Percentiles rank a stretch among this genome's conserved stretches.
phyloP scores from a whole-genome alignment of 2,113 vertebrate species.

The Abramis brama region DNA sequence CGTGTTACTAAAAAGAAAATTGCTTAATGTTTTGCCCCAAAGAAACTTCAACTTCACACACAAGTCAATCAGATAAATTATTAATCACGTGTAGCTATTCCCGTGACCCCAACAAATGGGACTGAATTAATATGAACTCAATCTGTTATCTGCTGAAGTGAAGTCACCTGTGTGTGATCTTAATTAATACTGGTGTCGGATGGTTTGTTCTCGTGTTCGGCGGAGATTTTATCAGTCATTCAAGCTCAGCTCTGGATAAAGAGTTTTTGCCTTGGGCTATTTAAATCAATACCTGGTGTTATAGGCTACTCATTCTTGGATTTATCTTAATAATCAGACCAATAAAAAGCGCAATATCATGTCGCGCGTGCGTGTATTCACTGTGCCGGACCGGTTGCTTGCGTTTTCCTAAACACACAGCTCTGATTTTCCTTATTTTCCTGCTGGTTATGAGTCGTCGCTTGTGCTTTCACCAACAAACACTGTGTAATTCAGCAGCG shows the following conservation, averaged over 20 bases:
- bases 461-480: slow-evolving; percentile 59
- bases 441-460: slow-evolving; percentile 50
- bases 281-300: background rate
- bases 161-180: background rate
- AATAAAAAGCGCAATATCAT: too few relatives aligned
- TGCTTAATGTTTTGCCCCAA: background rate
- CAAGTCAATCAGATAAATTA: background rate
- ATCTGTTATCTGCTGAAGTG: background rate
- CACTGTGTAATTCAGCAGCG: slow-evolving; percentile 63
- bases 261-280: background rate
- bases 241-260: background rate
- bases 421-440: background rate
- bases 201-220: background rate
- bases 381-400: background rate
- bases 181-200: slow-evolving; percentile 53
- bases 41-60: background rate
- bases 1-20: too few relatives aligned
- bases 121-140: background rate
- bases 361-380: too few relatives aligned
- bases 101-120: background rate
- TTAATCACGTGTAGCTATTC: background rate
- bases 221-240: slow-evolving; percentile 25
- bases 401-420: background rate
- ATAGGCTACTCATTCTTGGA: background rate
- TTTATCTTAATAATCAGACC: slow-evolving; percentile 45